These are phyloP conservation scores for Ramphastos sulfuratus DNA, from an alignment of 2,113 vertebrate species.

Conservation along the genomic window DNA sequence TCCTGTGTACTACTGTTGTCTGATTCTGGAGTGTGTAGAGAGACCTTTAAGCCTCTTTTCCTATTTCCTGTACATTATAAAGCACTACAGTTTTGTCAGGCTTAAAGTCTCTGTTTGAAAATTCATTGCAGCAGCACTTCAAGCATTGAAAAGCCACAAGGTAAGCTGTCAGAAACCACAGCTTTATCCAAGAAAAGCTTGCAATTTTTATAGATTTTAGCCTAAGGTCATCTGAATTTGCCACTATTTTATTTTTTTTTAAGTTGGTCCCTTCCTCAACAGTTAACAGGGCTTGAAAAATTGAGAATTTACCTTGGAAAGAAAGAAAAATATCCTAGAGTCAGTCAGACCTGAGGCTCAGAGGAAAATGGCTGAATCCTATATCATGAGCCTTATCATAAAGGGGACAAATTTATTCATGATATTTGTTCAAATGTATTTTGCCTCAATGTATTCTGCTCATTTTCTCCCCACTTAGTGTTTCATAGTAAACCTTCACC, in stretches of 20 bases:
- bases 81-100: neutral
- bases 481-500: neutral
- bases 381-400: neutral
- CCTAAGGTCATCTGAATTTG: neutral
- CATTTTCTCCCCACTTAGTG: neutral
- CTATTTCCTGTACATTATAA: neutral
- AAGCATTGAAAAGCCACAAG: neutral
- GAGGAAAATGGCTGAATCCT: neutral
- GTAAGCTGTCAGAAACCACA: slow-evolving; percentile 26
- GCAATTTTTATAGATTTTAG: neutral
- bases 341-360: neutral
- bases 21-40: neutral
- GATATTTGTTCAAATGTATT: neutral
- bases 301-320: neutral
- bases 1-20: neutral
- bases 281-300: neutral
- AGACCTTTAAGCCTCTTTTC: slow-evolving; percentile 11
- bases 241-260: neutral
- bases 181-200: neutral
- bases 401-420: neutral
- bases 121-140: slow-evolving; percentile 26
- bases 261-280: neutral
- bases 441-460: neutral
- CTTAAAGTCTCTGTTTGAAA: slow-evolving; percentile 26
- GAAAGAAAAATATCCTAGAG: neutral